Evolutionary conservation across 2,113 vertebrate species (phyloP), one percentile per base, ranked within the genome.

Genomic region (Hyaena hyaena): DNA sequence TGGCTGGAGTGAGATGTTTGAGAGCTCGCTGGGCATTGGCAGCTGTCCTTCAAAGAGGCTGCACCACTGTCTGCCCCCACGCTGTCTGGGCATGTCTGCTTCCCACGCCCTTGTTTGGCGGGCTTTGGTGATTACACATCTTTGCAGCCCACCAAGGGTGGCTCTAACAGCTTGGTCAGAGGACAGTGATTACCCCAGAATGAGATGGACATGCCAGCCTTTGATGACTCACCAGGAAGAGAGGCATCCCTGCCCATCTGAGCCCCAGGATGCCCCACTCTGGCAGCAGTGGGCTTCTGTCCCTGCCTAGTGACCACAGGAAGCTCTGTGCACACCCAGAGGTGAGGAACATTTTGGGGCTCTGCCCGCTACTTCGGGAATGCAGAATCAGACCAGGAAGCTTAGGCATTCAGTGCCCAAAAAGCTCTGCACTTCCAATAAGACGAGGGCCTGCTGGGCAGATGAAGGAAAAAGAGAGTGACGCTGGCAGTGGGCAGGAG

Each of bases 181-280:
- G 74, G 48, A 58, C 31, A 39, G 19, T 0, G 1, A 4, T 80
- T 50, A 14, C 39, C 45, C 53, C 10, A 9, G 35, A 93, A 35
- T 28, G 95, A 89, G 43, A 17, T 0, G 1, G 19, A 39, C 26
- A 14, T 83, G 65, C 33, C 26, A 71, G 61, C 0, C 0, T 68
- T 24, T 26, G 45, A 28, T 95, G 91, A 95, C 88, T 95, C 68
- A 94, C 83, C 12, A 7, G 69, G 35, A 21, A 48, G 61, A 85
- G 74, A 53, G 23, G 43, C 12, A 10, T 58, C 90, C 53, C 80
- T 66, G 43, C 33, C 86, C 19, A 39, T 28, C 43, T 0, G 17
- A 73, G 7, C 68, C 55, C 23, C 12, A 2, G n/a, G 74, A 85
- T 55, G 45, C 69, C 24, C 50, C 26, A 14, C 19, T 69, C 86